These are phyloP conservation scores for Eupleurogrammus muticus DNA, from an alignment of 2,797 vertebrate genomes.

Conservation along the genomic window DNA sequence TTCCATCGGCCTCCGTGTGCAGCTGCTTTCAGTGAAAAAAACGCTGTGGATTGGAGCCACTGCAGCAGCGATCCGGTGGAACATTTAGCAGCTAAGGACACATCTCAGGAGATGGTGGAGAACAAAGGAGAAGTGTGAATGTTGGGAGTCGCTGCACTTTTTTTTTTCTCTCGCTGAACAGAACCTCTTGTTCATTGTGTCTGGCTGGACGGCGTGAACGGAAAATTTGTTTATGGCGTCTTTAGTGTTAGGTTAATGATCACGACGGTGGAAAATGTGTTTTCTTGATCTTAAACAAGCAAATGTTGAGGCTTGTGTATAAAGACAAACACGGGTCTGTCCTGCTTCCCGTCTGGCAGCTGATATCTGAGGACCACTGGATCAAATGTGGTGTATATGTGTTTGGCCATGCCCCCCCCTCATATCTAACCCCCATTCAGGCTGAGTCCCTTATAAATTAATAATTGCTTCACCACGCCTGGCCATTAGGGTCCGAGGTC, in stretches of 20 bases:
- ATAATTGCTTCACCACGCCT: slow-evolving; percentile 32
- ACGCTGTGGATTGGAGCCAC: too few relatives aligned
- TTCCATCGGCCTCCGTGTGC: too few relatives aligned
- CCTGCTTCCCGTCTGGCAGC: slow-evolving; percentile 20
- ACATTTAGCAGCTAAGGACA: too few relatives aligned
- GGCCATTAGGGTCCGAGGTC: slow-evolving; percentile 20
- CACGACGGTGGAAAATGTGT: neutral
- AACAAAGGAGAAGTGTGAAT: neutral
- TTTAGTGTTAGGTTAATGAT: neutral
- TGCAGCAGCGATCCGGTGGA: too few relatives aligned
- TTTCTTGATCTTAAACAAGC: neutral
- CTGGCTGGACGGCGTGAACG: too few relatives aligned
- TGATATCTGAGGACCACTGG: slow-evolving; percentile 25
- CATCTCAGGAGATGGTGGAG: too few relatives aligned
- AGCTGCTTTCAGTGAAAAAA: too few relatives aligned
- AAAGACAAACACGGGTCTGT: too few relatives aligned
- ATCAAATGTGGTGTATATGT: slow-evolving; percentile 56
- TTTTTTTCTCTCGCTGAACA: neutral
- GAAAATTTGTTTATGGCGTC: neutral
- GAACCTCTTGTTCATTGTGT: too few relatives aligned
- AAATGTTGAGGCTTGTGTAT: neutral
- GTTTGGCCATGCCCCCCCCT: slow-evolving; percentile 31
- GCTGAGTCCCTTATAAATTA: slow-evolving; percentile 56
- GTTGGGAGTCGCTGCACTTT: neutral
- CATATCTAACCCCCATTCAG: slow-evolving; percentile 7